Evolutionary conservation across 2,888 invertebrate species (phyloP).

Genomic region (Ommatoiulus sabulosus): DNA sequence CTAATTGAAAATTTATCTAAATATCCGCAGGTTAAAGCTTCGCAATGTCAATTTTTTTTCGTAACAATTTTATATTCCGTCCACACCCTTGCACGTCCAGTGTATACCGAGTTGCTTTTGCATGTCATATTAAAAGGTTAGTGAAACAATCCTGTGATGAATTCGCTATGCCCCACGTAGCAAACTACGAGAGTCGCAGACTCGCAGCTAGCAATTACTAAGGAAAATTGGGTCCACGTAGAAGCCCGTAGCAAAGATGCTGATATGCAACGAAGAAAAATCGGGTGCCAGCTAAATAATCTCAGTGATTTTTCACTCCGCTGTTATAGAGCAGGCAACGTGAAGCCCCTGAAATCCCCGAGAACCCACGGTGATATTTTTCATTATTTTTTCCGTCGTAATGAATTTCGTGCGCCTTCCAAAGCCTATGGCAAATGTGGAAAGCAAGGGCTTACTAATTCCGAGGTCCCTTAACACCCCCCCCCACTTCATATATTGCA

Average conservation of each 20-base stretch:
- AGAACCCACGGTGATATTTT: slow-evolving; percentile 53
- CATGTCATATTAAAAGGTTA: neutral
- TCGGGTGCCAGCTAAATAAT: slow-evolving; percentile 47
- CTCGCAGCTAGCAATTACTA: neutral
- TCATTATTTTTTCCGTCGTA: slow-evolving; percentile 48
- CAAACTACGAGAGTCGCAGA: neutral
- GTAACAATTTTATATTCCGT: neutral
- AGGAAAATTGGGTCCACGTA: slow-evolving; percentile 31
- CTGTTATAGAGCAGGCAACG: neutral
- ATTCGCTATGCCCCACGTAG: neutral
- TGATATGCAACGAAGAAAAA: slow-evolving; percentile 51
- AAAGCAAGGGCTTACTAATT: slow-evolving; percentile 36
- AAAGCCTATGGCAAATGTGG: slow-evolving; percentile 6
- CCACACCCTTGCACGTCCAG: neutral
- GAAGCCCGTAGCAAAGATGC: slow-evolving; percentile 7
- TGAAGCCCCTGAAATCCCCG: slow-evolving; percentile 25
- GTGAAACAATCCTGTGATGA: neutral
- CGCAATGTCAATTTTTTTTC: neutral
- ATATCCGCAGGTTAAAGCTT: neutral
- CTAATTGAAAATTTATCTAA: slow-evolving; percentile 23
- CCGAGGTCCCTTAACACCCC: neutral
- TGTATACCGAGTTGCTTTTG: neutral
- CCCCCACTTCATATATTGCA: slow-evolving; percentile 1
- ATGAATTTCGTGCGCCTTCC: slow-evolving; percentile 38
- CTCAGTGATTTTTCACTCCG: slow-evolving; percentile 51